phyloP scores from a whole-genome alignment of 1,140 invertebrate genomes.

The Bombus haemorrhoidalis region DNA sequence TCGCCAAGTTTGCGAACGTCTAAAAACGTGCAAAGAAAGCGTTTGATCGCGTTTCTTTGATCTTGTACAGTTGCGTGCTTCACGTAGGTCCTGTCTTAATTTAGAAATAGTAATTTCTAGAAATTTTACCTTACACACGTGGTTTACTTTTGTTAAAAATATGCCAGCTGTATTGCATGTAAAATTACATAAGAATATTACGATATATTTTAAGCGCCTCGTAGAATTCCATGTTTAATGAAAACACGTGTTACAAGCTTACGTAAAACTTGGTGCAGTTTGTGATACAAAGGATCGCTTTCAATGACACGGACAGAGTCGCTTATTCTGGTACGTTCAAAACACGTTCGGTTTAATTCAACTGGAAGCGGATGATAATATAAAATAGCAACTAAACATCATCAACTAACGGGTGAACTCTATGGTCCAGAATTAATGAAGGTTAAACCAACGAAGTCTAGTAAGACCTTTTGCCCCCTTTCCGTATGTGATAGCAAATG shows the following conservation, averaged over 20 bases:
- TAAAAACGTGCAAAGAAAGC: no score
- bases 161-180: neutral
- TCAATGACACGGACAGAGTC: neutral
- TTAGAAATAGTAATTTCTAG: neutral
- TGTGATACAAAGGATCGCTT: neutral
- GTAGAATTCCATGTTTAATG: neutral
- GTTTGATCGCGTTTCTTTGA: neutral
- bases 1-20: neutral
- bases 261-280: neutral
- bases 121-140: neutral
- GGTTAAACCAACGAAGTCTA: neutral
- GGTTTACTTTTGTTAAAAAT: neutral
- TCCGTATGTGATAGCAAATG: neutral
- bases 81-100: neutral
- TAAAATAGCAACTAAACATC: slow-evolving; percentile 17
- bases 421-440: neutral
- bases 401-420: neutral
- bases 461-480: neutral
- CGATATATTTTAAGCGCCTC: no score
- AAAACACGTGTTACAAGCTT: neutral
- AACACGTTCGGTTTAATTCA: neutral
- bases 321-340: neutral
- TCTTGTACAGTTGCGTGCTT: neutral
- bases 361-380: slow-evolving; percentile 22
- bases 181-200: neutral